phyloP scores from a whole-genome alignment of 1,140 invertebrate species.

The Brachionus asplanchnoidis region DNA sequence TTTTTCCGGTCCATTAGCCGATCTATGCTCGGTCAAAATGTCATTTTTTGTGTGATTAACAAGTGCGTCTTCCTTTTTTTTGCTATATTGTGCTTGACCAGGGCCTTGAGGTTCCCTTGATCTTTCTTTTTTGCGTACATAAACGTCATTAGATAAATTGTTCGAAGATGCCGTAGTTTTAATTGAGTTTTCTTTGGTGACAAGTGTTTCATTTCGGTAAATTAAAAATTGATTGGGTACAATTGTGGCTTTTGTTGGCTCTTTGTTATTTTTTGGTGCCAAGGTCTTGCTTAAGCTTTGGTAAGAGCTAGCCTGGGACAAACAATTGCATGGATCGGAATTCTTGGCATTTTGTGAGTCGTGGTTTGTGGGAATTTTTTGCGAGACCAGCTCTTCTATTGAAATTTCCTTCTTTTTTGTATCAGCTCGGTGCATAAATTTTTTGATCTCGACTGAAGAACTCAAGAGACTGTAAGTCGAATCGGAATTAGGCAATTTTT shows the following conservation, averaged over 20 bases:
- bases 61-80: not conserved
- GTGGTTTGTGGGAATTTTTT: not conserved
- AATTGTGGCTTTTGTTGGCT: not conserved
- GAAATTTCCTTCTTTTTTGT: not conserved
- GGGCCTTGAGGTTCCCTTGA: not conserved
- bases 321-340: not conserved
- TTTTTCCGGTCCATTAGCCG: not conserved
- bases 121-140: not conserved
- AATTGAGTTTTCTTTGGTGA: constrained; percentile 9
- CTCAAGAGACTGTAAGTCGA: not conserved
- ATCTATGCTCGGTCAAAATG: not conserved
- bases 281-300: not conserved
- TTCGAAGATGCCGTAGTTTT: not conserved
- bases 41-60: not conserved
- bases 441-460: not conserved
- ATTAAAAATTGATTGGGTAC: constrained; percentile 16
- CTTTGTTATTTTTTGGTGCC: not conserved
- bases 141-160: not conserved
- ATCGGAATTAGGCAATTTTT: not conserved
- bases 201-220: constrained; percentile 15
- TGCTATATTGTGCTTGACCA: not conserved
- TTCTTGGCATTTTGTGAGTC: not conserved
- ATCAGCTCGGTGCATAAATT: not conserved
- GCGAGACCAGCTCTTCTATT: not conserved
- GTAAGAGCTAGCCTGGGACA: not conserved